A percentile compares a stretch with the other conserved stretches of the same genome.
Evolutionary conservation across 2,888 invertebrate species (phyloP).

Genomic region (Calephelis perditalis): DNA sequence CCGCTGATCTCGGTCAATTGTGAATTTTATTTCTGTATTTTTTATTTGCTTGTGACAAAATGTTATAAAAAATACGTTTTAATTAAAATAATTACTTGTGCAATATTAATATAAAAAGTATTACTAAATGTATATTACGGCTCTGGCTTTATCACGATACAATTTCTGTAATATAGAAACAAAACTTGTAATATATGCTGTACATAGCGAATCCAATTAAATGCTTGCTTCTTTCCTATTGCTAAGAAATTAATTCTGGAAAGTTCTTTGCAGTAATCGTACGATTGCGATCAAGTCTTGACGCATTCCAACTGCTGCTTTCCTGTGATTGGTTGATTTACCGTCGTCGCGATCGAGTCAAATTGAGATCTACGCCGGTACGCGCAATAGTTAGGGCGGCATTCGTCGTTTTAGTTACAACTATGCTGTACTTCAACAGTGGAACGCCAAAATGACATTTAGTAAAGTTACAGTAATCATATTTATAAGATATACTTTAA

Average conservation of each 20-base stretch:
- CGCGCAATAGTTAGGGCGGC: neutral
- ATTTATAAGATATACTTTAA: neutral
- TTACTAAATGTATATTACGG: conserved; percentile 6
- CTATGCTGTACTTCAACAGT: neutral
- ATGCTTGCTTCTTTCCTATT: conserved; percentile 1
- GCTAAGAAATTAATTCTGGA: conserved; percentile 5
- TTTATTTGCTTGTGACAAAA: too few species aligned
- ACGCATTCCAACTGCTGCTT: conserved; percentile 8
- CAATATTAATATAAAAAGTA: neutral
- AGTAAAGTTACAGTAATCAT: conserved; percentile 2
- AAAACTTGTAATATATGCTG: neutral
- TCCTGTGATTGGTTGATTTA: conserved; percentile 10
- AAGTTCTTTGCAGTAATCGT: conserved; percentile 8
- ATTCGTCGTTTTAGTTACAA: neutral
- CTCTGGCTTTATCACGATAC: neutral
- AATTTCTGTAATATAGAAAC: neutral
- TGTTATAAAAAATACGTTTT: too few species aligned
- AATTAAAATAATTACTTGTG: neutral
- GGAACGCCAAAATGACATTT: conserved; percentile 11
- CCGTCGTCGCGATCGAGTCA: neutral
- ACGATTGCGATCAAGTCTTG: conserved; percentile 6
- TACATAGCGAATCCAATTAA: neutral
- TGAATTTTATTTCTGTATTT: neutral
- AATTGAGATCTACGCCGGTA: neutral
- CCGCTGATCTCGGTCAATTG: conserved; percentile 41